Evolutionary conservation across 2,888 invertebrate species (phyloP).

Genomic region (Sisyra terminalis): DNA sequence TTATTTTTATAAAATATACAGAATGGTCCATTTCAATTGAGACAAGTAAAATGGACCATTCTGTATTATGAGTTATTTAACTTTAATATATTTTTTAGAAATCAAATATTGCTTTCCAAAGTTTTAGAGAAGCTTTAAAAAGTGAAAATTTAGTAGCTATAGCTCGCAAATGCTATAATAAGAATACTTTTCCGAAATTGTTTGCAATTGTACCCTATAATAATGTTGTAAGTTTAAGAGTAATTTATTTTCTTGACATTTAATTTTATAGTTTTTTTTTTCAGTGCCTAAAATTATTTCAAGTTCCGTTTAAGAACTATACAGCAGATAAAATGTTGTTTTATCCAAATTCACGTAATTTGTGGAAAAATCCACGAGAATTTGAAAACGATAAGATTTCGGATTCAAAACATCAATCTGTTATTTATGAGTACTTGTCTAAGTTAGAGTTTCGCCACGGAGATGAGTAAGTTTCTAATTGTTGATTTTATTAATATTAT

Average conservation of each 20-base stretch:
- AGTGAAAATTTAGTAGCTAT: constrained; percentile 3
- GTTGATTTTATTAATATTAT: too few relatives aligned
- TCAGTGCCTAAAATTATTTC: not conserved
- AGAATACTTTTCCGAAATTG: constrained; percentile 4
- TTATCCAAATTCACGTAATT: not conserved
- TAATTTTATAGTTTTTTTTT: not conserved
- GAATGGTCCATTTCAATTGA: not conserved
- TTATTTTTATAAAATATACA: not conserved
- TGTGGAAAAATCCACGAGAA: not conserved
- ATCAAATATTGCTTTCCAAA: not conserved
- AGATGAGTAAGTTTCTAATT: not conserved
- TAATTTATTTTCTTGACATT: not conserved
- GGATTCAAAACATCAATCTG: not conserved
- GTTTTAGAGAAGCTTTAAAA: not conserved
- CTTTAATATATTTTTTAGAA: constrained; percentile 3
- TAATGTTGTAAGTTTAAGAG: not conserved
- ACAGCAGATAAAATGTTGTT: not conserved
- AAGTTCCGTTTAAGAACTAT: not conserved
- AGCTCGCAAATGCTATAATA: constrained; percentile 7
- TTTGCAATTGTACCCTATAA: not conserved
- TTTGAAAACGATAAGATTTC: not conserved
- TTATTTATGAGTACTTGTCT: not conserved
- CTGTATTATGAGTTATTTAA: too few relatives aligned
- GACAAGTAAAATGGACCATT: too few relatives aligned
- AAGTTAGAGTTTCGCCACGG: not conserved